A percentile compares a stretch with the other conserved stretches of the same genome.
Conservation (phyloP, 2,113 vertebrate species). For the Piliocolobus tephrosceles region DNA sequence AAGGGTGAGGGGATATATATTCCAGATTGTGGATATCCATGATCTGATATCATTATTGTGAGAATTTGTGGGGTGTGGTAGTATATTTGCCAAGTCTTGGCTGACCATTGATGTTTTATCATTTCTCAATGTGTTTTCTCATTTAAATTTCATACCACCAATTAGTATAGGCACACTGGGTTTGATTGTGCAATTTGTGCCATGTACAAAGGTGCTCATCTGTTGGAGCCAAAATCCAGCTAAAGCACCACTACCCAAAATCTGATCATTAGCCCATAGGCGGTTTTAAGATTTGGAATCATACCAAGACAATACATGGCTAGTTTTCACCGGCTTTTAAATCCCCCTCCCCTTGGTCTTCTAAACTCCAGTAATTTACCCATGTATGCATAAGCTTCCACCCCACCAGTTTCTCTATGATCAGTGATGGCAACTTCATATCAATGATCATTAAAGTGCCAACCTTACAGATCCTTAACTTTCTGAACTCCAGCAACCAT, state of each 20-base stretch:
- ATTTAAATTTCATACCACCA: neutral
- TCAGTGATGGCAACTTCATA: neutral
- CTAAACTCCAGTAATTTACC: neutral
- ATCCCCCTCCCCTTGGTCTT: neutral
- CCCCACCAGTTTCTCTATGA: neutral
- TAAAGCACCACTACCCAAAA: neutral
- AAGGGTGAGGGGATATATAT: neutral
- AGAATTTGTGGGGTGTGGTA: neutral
- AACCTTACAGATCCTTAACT: neutral
- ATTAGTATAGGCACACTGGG: neutral
- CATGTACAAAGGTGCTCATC: neutral
- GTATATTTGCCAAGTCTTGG: neutral
- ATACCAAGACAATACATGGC: neutral
- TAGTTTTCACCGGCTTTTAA: neutral
- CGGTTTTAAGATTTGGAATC: neutral
- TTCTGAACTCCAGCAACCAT: neutral
- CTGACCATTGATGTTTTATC: neutral
- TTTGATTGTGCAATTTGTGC: neutral
- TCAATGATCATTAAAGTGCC: neutral
- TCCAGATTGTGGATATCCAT: neutral
- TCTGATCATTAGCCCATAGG: neutral
- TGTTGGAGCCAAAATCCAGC: neutral
- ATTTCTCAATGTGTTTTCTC: neutral
- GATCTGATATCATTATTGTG: neutral
- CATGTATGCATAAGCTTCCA: neutral